phyloP scores from a whole-genome alignment of 2,797 vertebrate species.

The Danio tinwini region DNA sequence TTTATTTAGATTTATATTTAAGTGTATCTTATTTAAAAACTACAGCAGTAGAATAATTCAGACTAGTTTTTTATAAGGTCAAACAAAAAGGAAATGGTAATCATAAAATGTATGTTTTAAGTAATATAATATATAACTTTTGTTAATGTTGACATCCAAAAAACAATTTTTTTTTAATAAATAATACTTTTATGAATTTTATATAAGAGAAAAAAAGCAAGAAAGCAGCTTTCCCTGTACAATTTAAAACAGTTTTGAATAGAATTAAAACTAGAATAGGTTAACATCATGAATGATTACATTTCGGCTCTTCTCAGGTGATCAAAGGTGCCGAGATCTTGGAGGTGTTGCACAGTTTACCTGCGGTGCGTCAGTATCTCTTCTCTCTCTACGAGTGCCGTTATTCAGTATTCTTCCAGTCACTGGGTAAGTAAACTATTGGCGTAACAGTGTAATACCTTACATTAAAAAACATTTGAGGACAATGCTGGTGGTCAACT shows the following conservation, averaged over 20 bases:
- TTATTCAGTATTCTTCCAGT: conserved; percentile 95
- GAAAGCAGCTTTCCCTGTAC: too few species aligned
- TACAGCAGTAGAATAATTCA: too few species aligned
- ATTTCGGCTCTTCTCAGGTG: conserved; percentile 76
- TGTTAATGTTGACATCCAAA: too few species aligned
- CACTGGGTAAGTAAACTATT: conserved; percentile 82
- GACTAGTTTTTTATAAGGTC: too few species aligned
- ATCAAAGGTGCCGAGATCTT: conserved; percentile 98
- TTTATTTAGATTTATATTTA: too few species aligned
- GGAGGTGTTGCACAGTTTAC: conserved; percentile 94
- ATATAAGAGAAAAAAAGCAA: too few species aligned
- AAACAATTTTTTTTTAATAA: too few species aligned
- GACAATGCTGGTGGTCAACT: neutral
- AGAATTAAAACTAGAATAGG: neutral
- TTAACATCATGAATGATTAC: neutral
- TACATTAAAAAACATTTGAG: neutral
- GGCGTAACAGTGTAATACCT: neutral
- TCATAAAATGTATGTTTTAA: too few species aligned
- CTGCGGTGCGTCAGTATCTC: conserved; percentile 92
- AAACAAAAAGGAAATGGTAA: too few species aligned
- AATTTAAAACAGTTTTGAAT: neutral
- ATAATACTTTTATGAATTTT: too few species aligned
- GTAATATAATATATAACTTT: too few species aligned
- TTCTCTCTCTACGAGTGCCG: conserved; percentile 97
- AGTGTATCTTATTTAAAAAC: too few species aligned